Percentiles rank a stretch among this genome's conserved stretches.
These are phyloP conservation scores for Epinephelus coioides DNA, from an alignment of 2,797 vertebrate genomes.

Conservation along the genomic window DNA sequence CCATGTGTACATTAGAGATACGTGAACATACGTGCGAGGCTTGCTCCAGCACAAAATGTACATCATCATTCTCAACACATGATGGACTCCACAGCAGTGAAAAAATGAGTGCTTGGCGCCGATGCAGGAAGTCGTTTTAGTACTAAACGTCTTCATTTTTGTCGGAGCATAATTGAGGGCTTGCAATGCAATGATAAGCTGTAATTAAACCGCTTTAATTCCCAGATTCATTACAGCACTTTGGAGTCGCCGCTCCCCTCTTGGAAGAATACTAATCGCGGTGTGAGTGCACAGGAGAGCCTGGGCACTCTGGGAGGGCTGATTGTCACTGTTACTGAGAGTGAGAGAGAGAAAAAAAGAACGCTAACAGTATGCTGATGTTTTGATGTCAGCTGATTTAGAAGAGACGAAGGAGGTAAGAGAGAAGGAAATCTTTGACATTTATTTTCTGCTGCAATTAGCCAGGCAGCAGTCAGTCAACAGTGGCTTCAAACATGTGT, in stretches of 20 bases:
- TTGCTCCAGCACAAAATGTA: constrained; percentile 12
- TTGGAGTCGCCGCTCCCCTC: constrained; percentile 44
- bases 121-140: constrained; percentile 47
- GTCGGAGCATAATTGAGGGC: constrained; percentile 72
- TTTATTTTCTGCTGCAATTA: constrained; percentile 52
- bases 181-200: constrained; percentile 77
- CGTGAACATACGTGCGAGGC: constrained; percentile 8
- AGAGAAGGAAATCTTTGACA: constrained; percentile 8
- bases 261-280: constrained; percentile 63
- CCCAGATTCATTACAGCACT: constrained; percentile 77
- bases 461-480: constrained; percentile 31
- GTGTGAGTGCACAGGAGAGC: constrained; percentile 35
- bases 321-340: constrained; percentile 18
- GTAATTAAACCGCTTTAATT: constrained; percentile 82
- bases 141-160: constrained; percentile 77
- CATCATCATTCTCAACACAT: constrained; percentile 31
- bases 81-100: constrained; percentile 23
- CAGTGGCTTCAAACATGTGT: constrained; percentile 25
- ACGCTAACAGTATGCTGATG: neutral
- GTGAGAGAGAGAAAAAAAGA: neutral
- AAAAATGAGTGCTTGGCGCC: constrained; percentile 43
- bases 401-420: constrained; percentile 7
- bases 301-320: constrained; percentile 22
- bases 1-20: constrained; percentile 14
- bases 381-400: constrained; percentile 16